A percentile compares a stretch with the other conserved stretches of the same genome.
phyloP scores from a whole-genome alignment of 1,140 invertebrate species.

The Zaprionus ghesquierei region DNA sequence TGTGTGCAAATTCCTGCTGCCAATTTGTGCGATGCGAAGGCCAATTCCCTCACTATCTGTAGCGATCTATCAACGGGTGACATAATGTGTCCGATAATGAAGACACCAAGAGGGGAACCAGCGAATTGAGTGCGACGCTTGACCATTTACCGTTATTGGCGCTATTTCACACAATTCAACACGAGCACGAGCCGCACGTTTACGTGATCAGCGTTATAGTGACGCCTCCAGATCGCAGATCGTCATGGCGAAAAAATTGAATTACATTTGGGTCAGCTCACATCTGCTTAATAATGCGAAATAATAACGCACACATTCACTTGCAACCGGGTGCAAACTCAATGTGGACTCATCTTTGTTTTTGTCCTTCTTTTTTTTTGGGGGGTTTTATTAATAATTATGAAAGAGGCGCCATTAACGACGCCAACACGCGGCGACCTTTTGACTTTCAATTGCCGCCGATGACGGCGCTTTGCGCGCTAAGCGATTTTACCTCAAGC shows the following conservation, averaged over 20 bases:
- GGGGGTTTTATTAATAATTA: conserved; percentile 51
- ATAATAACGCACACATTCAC: conserved; percentile 3
- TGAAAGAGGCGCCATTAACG: conserved; percentile 69
- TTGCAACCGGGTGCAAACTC: conserved; percentile 51
- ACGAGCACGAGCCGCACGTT: conserved; percentile 30
- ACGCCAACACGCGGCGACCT: conserved; percentile 38
- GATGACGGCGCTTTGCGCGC: conserved; percentile 19
- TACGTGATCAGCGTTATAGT: conserved; percentile 49
- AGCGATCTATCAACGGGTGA: conserved; percentile 23
- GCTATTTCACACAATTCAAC: conserved; percentile 7
- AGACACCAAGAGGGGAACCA: conserved; percentile 2
- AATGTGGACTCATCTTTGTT: conserved; percentile 32
- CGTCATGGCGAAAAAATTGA: conserved; percentile 29
- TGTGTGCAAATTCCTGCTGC: conserved; percentile 8
- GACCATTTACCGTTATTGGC: neutral
- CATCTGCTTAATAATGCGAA: conserved; percentile 12
- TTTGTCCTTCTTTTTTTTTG: conserved; percentile 9
- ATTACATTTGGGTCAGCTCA: conserved; percentile 38
- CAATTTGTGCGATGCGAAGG: conserved; percentile 6
- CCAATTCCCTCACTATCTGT: conserved; percentile 2
- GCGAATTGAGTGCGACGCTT: conserved; percentile 6
- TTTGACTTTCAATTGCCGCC: conserved; percentile 33
- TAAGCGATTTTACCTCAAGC: conserved; percentile 40
- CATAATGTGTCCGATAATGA: conserved; percentile 42
- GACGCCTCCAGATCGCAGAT: neutral